A percentile compares a stretch with the other conserved stretches of the same genome.
Evolutionary conservation across 2,113 vertebrate genomes (phyloP).

Genomic region (Connochaetes taurinus): DNA sequence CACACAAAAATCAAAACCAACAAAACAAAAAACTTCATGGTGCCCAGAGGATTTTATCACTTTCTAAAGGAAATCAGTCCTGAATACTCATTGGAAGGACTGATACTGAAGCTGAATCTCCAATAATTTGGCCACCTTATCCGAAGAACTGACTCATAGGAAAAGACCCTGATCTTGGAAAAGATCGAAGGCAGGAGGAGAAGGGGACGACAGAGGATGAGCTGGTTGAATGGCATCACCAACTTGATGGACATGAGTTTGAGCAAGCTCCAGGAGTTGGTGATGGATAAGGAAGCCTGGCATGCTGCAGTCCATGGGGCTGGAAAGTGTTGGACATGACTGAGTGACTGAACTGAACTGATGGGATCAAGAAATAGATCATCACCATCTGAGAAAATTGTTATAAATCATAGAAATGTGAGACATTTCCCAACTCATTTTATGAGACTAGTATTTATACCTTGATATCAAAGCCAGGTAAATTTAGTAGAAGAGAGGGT

Average conservation of each 20-base stretch:
- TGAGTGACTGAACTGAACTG: not conserved
- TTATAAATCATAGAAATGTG: not conserved
- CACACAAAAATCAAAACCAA: not conserved
- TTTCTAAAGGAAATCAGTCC: not conserved
- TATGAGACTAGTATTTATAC: not conserved
- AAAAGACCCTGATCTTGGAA: not conserved
- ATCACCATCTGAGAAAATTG: not conserved
- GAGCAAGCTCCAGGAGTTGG: rapidly evolving
- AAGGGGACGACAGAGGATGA: not conserved
- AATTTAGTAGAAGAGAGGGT: not conserved
- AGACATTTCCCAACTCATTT: not conserved
- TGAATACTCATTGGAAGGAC: not conserved
- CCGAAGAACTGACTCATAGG: not conserved
- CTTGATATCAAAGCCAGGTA: not conserved
- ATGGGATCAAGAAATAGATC: not conserved
- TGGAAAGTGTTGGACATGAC: not conserved
- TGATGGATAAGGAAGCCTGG: not conserved
- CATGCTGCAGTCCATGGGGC: not conserved
- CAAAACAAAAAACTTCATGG: not conserved
- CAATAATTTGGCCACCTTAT: not conserved
- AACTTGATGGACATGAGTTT: not conserved
- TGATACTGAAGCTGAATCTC: not conserved
- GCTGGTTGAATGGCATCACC: not conserved
- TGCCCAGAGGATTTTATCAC: not conserved
- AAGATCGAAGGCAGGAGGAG: not conserved